phyloP scores from a whole-genome alignment of 2,888 invertebrate species.

The Noctua fimbriata region DNA sequence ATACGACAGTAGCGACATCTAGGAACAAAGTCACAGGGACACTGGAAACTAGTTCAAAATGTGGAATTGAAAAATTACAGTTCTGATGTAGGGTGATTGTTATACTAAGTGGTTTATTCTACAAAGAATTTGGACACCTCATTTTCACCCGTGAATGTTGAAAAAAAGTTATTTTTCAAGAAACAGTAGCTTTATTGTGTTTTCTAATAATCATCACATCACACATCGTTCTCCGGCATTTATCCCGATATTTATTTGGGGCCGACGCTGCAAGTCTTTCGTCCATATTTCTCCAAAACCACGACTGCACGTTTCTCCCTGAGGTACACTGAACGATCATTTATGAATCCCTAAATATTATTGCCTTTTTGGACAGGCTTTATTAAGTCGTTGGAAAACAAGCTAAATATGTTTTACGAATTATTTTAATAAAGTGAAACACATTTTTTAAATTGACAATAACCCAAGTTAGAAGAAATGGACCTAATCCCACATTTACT shows the following conservation, averaged over 20 bases:
- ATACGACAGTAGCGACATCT: slow-evolving; percentile 32
- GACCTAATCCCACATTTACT: too few species aligned
- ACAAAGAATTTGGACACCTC: not conserved
- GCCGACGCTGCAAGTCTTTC: not conserved
- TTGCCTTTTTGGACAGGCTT: not conserved
- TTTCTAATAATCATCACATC: not conserved
- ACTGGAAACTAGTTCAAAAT: not conserved
- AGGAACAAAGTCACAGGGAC: not conserved
- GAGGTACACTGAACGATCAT: not conserved
- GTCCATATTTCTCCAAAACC: not conserved
- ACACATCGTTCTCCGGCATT: not conserved
- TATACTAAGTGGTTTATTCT: not conserved
- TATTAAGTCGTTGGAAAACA: not conserved
- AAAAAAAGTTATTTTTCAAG: not conserved
- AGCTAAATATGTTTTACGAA: not conserved
- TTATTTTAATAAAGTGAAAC: too few species aligned
- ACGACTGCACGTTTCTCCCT: not conserved
- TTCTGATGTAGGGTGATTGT: not conserved
- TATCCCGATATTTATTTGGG: not conserved
- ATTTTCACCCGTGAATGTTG: not conserved
- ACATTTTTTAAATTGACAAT: too few species aligned
- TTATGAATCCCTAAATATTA: not conserved
- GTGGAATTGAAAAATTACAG: slow-evolving; percentile 2
- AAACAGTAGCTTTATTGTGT: not conserved
- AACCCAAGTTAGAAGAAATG: too few species aligned